Evolutionary conservation across 2,888 invertebrate species (phyloP).

Genomic region (Dicycla oo): DNA sequence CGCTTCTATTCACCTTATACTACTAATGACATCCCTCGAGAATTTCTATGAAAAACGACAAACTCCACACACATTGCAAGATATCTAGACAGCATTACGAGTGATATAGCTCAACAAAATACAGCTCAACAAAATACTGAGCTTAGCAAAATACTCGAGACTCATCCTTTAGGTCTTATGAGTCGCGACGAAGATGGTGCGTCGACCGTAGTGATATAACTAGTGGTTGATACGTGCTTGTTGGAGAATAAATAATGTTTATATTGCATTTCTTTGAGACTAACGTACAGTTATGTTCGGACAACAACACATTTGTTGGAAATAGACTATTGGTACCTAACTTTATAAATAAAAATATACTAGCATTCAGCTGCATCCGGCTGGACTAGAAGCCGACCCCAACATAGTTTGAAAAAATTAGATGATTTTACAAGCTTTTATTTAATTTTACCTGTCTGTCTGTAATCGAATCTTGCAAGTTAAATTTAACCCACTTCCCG

Average conservation of each 20-base stretch:
- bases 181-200: slow-evolving; percentile 19
- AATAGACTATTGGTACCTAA: too few relatives aligned
- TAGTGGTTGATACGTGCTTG: slow-evolving; percentile 35
- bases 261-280: slow-evolving; percentile 16
- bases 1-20: background rate
- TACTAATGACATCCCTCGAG: slow-evolving; percentile 12
- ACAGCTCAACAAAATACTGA: slow-evolving; percentile 15
- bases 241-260: slow-evolving; percentile 2
- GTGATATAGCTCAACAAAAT: slow-evolving; percentile 20
- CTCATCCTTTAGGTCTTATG: slow-evolving; percentile 32
- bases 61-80: slow-evolving; percentile 5
- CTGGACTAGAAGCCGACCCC: too few relatives aligned
- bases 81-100: slow-evolving; percentile 22
- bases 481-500: too few relatives aligned
- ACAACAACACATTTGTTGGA: background rate
- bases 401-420: too few relatives aligned
- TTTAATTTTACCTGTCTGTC: too few relatives aligned
- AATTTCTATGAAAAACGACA: slow-evolving; percentile 2
- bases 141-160: slow-evolving; percentile 32
- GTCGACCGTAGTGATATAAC: slow-evolving; percentile 10
- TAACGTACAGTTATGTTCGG: background rate
- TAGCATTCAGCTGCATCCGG: too few relatives aligned
- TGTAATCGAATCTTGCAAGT: too few relatives aligned
- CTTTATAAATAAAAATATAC: too few relatives aligned
- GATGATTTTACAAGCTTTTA: too few relatives aligned